Conservation (phyloP, 2,113 vertebrate species). For the Rhinogobius similis region DNA sequence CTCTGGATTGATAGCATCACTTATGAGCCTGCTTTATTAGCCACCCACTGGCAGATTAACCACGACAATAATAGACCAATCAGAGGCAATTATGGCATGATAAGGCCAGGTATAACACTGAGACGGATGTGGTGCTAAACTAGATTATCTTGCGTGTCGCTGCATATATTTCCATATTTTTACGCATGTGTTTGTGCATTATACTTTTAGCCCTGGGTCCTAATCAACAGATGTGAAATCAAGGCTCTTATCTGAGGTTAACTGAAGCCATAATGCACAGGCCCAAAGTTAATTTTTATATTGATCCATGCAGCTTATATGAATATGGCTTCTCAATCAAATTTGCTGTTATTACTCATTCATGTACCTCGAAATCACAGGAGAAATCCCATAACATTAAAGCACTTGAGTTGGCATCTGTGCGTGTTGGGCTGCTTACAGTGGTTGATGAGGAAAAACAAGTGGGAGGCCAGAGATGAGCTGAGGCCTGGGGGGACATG, state of each 20-base stretch:
- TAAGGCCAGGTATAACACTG: conserved; percentile 62
- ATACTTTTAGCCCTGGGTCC: conserved; percentile 27
- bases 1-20: conserved; percentile 64
- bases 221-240: conserved; percentile 54
- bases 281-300: conserved; percentile 33
- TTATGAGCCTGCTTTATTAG: conserved; percentile 70
- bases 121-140: conserved; percentile 43
- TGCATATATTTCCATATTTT: conserved; percentile 41
- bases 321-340: conserved; percentile 24
- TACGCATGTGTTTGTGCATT: conserved; percentile 17
- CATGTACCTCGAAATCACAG: conserved; percentile 17
- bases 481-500: conserved; percentile 51
- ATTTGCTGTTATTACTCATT: conserved; percentile 21
- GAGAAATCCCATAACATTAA: conserved; percentile 43
- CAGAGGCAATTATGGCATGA: conserved; percentile 71
- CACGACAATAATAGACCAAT: conserved; percentile 72
- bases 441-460: conserved; percentile 61
- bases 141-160: conserved; percentile 48
- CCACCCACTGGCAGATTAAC: conserved; percentile 73
- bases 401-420: conserved; percentile 54
- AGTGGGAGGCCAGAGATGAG: conserved; percentile 50
- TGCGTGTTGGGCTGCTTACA: conserved; percentile 49
- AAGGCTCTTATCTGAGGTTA: conserved; percentile 41
- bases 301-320: conserved; percentile 17
- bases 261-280: conserved; percentile 41